A percentile compares a stretch with the other conserved stretches of the same genome.
Evolutionary conservation across 92 coral and sea anemone genomes (phyloP).

Genomic region (Palythoa caribaeorum): DNA sequence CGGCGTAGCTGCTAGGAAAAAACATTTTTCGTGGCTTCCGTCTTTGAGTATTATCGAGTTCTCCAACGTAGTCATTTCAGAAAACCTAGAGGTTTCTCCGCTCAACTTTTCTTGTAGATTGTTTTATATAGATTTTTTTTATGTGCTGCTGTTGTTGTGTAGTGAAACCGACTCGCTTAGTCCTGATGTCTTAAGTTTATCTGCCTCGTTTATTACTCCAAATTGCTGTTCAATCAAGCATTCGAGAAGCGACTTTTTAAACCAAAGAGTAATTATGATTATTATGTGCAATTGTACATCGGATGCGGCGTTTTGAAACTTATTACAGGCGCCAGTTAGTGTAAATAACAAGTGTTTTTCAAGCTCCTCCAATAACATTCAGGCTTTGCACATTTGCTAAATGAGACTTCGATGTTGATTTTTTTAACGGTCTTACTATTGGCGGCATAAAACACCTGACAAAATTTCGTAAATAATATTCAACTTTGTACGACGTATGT

Average conservation of each 20-base stretch:
- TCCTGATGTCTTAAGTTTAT: neutral
- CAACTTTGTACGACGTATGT: no score
- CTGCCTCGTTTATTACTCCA: neutral
- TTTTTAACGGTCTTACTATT: neutral
- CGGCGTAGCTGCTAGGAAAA: slow-evolving; percentile 10
- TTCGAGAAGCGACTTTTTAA: neutral
- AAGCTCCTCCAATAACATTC: neutral
- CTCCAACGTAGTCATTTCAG: neutral
- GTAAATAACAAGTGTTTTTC: neutral
- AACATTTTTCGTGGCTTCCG: neutral
- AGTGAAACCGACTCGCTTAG: neutral
- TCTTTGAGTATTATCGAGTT: neutral
- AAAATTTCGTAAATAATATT: no score
- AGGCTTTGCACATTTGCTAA: neutral
- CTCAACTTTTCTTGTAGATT: neutral
- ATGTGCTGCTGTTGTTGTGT: neutral
- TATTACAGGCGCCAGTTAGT: neutral
- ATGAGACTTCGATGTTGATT: neutral
- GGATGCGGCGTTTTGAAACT: neutral
- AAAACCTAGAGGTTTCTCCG: neutral
- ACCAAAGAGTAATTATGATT: neutral
- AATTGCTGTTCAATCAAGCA: neutral
- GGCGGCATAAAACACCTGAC: neutral
- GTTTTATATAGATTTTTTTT: neutral
- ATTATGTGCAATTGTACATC: neutral